A percentile compares a stretch with the other conserved stretches of the same genome.
phyloP scores from a whole-genome alignment of 2,797 vertebrate species.

The Tapera naevia region DNA sequence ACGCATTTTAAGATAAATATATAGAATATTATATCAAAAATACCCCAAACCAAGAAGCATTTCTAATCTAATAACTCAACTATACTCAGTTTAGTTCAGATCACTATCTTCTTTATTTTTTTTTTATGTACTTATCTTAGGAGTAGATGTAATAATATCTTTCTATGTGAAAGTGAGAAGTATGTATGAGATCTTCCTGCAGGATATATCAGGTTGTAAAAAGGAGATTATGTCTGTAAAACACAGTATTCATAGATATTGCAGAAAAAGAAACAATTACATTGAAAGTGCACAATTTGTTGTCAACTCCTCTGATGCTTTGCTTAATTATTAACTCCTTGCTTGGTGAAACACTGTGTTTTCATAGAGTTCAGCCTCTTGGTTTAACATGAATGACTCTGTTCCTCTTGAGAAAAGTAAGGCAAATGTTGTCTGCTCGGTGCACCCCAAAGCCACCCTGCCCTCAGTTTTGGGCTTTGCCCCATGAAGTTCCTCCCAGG shows the following conservation, averaged over 20 bases:
- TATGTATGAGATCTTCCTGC: neutral
- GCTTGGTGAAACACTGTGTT: neutral
- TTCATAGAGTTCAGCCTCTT: neutral
- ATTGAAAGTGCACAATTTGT: neutral
- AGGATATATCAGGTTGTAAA: neutral
- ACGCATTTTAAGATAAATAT: neutral
- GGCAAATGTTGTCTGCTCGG: neutral
- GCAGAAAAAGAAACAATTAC: neutral
- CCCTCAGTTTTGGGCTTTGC: neutral
- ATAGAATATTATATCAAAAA: neutral
- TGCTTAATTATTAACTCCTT: neutral
- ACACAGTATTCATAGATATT: neutral
- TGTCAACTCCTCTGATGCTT: neutral
- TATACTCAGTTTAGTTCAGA: neutral
- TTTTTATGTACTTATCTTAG: neutral
- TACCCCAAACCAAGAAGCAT: neutral
- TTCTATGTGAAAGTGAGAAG: neutral
- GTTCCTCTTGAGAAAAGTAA: neutral
- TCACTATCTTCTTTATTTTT: neutral
- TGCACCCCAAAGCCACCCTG: neutral
- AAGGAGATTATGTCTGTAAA: neutral
- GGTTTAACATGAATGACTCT: neutral
- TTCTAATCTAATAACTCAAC: neutral
- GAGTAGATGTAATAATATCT: neutral
- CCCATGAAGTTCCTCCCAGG: neutral